A percentile compares a stretch with the other conserved stretches of the same genome.
phyloP scores from a whole-genome alignment of 2,888 invertebrate genomes.

The Rhaphigaster nebulosa region DNA sequence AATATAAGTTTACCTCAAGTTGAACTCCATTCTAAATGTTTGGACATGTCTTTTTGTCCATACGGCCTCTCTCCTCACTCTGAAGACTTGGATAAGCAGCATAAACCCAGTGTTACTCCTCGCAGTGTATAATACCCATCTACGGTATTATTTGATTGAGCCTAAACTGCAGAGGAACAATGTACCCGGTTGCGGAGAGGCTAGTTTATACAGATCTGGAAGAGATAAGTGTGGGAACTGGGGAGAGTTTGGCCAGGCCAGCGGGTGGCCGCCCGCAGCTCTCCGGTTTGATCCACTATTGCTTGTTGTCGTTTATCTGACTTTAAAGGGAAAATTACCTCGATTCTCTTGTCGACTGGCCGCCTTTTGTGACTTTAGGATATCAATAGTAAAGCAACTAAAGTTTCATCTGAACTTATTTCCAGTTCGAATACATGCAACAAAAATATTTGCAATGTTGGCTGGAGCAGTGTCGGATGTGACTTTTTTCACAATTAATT shows the following conservation, averaged over 20 bases:
- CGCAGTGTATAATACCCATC: neutral
- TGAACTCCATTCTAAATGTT: neutral
- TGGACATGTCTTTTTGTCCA: neutral
- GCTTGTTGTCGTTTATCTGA: neutral
- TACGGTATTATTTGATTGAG: neutral
- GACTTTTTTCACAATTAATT: too few relatives aligned
- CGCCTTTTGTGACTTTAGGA: neutral
- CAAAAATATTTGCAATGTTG: too few relatives aligned
- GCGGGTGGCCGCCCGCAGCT: slow-evolving; percentile 30
- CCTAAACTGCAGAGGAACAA: neutral
- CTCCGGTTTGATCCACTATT: neutral
- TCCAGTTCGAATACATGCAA: too few relatives aligned
- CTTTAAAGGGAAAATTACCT: slow-evolving; percentile 26
- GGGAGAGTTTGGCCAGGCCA: neutral
- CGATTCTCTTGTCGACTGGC: neutral
- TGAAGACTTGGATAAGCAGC: neutral
- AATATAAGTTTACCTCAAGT: neutral
- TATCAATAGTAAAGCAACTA: neutral
- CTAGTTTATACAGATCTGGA: slow-evolving; percentile 18
- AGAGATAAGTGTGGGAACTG: slow-evolving; percentile 39
- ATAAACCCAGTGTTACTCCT: neutral
- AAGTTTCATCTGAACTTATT: neutral
- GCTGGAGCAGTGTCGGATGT: too few relatives aligned
- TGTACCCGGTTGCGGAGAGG: neutral
- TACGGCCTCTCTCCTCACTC: neutral